These are phyloP conservation scores for Motacilla tschutschensis DNA, from an alignment of 2,113 vertebrate genomes.

Conservation along the genomic window DNA sequence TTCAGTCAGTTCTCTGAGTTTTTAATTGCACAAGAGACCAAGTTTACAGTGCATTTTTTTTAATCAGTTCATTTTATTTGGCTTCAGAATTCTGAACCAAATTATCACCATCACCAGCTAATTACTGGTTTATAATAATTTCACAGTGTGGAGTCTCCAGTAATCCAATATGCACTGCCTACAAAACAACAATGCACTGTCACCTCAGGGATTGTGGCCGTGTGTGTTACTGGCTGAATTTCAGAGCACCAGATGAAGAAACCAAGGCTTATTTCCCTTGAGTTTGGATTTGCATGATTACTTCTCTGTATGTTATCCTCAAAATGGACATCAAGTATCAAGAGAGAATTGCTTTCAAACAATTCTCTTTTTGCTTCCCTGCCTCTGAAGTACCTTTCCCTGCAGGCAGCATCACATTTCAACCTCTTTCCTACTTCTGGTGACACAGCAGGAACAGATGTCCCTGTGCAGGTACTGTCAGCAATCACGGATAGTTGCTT, in stretches of 20 bases:
- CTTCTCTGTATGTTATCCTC: neutral
- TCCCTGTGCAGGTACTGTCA: neutral
- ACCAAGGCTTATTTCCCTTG: constrained; percentile 45
- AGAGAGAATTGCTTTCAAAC: constrained; percentile 8
- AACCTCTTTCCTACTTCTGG: neutral
- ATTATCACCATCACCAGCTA: constrained; percentile 34
- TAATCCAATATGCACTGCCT: constrained; percentile 5
- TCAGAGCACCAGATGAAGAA: constrained; percentile 54
- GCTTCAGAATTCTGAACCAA: constrained; percentile 26
- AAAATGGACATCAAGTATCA: constrained; percentile 30
- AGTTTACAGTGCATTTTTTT: constrained; percentile 12
- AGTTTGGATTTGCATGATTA: constrained; percentile 54
- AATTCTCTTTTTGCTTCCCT: constrained; percentile 3
- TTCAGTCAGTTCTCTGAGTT: neutral
- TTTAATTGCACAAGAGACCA: constrained; percentile 18
- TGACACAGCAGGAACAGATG: neutral
- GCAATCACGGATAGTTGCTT: neutral
- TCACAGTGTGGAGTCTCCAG: constrained; percentile 43
- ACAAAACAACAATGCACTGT: neutral
- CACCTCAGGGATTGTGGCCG: neutral
- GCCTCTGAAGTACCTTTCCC: constrained; percentile 7
- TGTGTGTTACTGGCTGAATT: constrained; percentile 15
- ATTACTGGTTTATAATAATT: constrained; percentile 48
- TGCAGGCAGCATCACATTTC: neutral
- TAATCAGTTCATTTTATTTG: constrained; percentile 27